Conservation (phyloP, 2,797 vertebrate species). For the Spinibarbus caldwelli region DNA sequence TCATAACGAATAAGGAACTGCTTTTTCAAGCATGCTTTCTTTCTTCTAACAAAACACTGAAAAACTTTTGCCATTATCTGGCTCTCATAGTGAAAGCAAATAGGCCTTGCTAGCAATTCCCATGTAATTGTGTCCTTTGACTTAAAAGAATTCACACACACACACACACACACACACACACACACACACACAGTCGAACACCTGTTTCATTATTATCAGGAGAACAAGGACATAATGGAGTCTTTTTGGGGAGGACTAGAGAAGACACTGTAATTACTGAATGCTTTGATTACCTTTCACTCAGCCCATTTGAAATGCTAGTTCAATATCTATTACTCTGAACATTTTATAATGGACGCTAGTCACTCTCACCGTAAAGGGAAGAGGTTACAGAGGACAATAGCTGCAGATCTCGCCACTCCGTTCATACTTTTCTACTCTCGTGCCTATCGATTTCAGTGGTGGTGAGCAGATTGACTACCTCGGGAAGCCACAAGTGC, state of each 20-base stretch:
- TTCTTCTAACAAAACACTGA: slow-evolving; percentile 35
- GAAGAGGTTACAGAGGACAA: slow-evolving; percentile 59
- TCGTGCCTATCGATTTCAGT: slow-evolving; percentile 51
- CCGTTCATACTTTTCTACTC: slow-evolving; percentile 40
- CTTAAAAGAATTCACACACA: slow-evolving; percentile 42
- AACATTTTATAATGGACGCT: slow-evolving; percentile 70
- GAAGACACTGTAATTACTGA: slow-evolving; percentile 76
- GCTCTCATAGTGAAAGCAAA: slow-evolving; percentile 55
- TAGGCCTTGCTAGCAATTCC: slow-evolving; percentile 60
- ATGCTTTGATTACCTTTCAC: slow-evolving; percentile 76
- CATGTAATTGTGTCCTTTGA: slow-evolving; percentile 69
- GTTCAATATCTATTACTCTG: slow-evolving; percentile 80
- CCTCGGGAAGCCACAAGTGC: slow-evolving; percentile 47
- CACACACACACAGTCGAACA: slow-evolving; percentile 62
- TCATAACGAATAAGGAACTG: neutral
- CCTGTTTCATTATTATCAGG: slow-evolving; percentile 76
- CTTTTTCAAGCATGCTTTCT: neutral
- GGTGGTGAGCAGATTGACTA: slow-evolving; percentile 33
- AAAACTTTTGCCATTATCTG: slow-evolving; percentile 55
- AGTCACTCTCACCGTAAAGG: slow-evolving; percentile 62
- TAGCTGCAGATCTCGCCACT: slow-evolving; percentile 50
- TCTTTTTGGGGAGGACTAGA: slow-evolving; percentile 64
- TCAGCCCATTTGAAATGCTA: slow-evolving; percentile 60
- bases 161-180: slow-evolving; percentile 45
- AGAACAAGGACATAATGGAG: slow-evolving; percentile 72